Base-by-base conservation (phyloP, 2,797 vertebrate species). In the Alfaro cultratus region DNA sequence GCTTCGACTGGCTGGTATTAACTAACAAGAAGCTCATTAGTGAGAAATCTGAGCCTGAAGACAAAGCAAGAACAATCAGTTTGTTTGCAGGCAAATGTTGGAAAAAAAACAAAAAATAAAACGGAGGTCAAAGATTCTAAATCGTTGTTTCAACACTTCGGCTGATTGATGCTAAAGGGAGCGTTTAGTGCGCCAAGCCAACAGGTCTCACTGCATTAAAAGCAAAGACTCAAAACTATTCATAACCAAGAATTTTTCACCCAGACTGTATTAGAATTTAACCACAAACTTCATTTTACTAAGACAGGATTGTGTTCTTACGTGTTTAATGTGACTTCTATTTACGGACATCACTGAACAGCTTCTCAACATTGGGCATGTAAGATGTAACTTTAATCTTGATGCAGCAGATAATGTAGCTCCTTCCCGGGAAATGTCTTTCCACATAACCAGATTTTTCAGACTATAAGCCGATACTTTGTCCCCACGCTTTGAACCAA, bases 1-100 rank as follows among this genome's bases (percentile, higher is more conserved):
- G 83, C 80, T 75, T 77, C 51, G 64, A 77, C 77, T 80, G 74
- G 67, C 85, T 89, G 81, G 5, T 75, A 75, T 86, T 82, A 81
- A 83, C 82, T 47, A 82, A 86, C 75, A 76, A 86, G 82, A 86
- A 73, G 75, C 84, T 90, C 84, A 88, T 93, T 93, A 90, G 83
- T 80, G 83, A 85, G 77, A 83, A 83, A 92, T 85, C 76, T 82
- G 74, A 88, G 87, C 86, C 82, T 1, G 41, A 75, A 88, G 80
- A 86, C 82, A 84, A 86, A 85, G 80, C 0, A 23, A 76, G 68
- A 90, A 68, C 39, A 82, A 89, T 87, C 86, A 73, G 86, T 82
- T 80, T 80, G 83, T 89, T 74, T 86, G 76, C 67, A 67, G 76
- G 85, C 72, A 80, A 23, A 62, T 34, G n/a, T 21, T 62, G 26